Percentiles rank a stretch among this genome's conserved stretches.
phyloP scores from a whole-genome alignment of 2,113 vertebrate species.

The Uria aalge region DNA sequence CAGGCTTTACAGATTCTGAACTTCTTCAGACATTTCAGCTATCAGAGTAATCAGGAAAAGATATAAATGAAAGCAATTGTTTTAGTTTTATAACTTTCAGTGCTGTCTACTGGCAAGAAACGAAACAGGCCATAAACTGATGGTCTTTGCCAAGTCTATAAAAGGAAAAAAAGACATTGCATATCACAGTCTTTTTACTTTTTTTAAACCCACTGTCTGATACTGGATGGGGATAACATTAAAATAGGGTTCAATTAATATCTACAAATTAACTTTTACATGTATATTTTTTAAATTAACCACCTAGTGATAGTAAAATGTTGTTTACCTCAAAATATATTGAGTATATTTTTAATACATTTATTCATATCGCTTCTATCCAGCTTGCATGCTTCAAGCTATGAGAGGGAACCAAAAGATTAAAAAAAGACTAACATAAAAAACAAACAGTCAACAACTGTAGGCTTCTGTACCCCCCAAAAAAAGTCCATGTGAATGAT shows the following conservation, averaged over 20 bases:
- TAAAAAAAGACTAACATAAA: neutral
- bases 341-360: slow-evolving; percentile 5
- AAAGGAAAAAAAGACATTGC: slow-evolving; percentile 56
- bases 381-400: slow-evolving; percentile 21
- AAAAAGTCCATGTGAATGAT: neutral
- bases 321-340: slow-evolving; percentile 38
- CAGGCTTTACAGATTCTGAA: slow-evolving; percentile 87
- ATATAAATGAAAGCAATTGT: slow-evolving; percentile 77
- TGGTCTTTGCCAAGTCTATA: slow-evolving; percentile 65
- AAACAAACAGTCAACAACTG: neutral
- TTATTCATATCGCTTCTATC: neutral
- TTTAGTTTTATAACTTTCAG: slow-evolving; percentile 75
- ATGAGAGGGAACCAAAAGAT: neutral
- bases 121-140: slow-evolving; percentile 70
- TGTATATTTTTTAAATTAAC: neutral
- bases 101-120: slow-evolving; percentile 69
- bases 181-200: slow-evolving; percentile 8
- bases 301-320: neutral
- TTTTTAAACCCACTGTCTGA: slow-evolving; percentile 28
- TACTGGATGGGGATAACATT: slow-evolving; percentile 25
- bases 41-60: slow-evolving; percentile 80
- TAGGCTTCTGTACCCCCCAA: neutral
- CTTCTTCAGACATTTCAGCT: slow-evolving; percentile 82
- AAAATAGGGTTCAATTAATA: slow-evolving; percentile 26
- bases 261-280: slow-evolving; percentile 16